Conservation (phyloP, 2,113 vertebrate species). For the Vulpes vulpes region DNA sequence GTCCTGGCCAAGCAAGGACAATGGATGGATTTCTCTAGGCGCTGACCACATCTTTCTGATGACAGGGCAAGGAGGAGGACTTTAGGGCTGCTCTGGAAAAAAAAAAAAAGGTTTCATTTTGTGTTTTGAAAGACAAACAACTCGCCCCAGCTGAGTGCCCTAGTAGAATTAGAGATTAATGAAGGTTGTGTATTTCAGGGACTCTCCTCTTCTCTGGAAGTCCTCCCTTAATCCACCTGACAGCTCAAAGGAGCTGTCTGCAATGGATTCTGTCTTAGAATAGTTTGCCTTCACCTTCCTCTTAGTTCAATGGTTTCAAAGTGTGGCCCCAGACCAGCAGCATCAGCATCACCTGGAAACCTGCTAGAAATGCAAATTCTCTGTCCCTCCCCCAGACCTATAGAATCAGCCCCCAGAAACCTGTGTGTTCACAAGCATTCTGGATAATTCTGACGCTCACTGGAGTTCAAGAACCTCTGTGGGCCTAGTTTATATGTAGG, state of each 20-base stretch:
- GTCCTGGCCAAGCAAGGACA: slow-evolving; percentile 69
- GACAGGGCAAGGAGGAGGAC: background rate
- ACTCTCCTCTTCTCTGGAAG: background rate
- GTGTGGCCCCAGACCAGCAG: background rate
- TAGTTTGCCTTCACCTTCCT: background rate
- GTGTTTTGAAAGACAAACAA: slow-evolving; percentile 2
- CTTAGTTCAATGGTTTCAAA: background rate
- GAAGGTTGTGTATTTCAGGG: background rate
- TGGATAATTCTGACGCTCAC: background rate
- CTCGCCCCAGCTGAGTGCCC: background rate
- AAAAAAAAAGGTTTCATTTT: background rate
- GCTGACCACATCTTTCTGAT: background rate
- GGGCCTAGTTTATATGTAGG: background rate
- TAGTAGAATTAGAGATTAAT: background rate
- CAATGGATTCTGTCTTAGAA: background rate
- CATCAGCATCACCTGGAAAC: background rate
- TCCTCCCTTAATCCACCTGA: background rate
- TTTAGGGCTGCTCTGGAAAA: background rate
- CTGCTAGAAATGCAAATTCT: background rate
- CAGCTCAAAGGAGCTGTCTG: background rate
- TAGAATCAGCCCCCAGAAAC: background rate
- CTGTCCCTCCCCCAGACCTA: background rate
- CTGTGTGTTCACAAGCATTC: background rate
- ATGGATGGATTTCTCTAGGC: slow-evolving; percentile 75
- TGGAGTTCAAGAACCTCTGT: background rate